A percentile compares a stretch with the other conserved stretches of the same genome.
These are phyloP conservation scores for Drosophila testacea DNA, from an alignment of 2,888 invertebrate species.

Conservation along the genomic window DNA sequence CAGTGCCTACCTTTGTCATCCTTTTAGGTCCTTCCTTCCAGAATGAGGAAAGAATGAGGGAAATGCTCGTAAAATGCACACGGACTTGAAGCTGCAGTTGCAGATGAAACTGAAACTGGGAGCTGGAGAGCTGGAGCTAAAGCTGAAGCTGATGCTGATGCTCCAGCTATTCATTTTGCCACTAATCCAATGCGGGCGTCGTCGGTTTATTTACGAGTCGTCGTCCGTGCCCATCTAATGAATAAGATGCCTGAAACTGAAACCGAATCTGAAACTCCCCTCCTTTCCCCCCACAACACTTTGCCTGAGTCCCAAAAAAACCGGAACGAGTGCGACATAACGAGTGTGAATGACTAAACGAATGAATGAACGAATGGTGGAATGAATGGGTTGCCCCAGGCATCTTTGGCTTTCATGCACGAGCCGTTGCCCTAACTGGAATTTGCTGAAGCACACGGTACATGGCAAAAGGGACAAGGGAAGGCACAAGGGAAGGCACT, in stretches of 20 bases:
- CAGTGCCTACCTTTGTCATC: constrained; percentile 43
- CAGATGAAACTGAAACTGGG: constrained; percentile 5
- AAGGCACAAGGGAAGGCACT: background rate
- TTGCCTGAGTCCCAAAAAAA: constrained; percentile 3
- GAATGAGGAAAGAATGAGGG: background rate
- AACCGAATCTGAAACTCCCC: constrained; percentile 5
- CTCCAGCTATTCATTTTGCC: constrained; percentile 67
- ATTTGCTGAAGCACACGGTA: constrained; percentile 2
- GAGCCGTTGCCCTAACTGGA: constrained; percentile 25
- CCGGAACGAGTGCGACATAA: constrained; percentile 36
- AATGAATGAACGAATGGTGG: constrained; percentile 21
- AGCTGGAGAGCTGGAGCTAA: background rate
- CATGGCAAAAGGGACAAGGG: background rate
- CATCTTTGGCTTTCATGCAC: constrained; percentile 53
- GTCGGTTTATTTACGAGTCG: constrained; percentile 60
- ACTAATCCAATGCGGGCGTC: constrained; percentile 70
- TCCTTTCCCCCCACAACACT: background rate
- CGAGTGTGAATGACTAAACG: constrained; percentile 53
- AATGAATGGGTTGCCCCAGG: constrained; percentile 29
- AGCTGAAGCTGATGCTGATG: background rate
- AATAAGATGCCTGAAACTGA: constrained; percentile 60
- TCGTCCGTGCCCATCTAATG: constrained; percentile 59
- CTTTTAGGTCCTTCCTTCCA: constrained; percentile 26
- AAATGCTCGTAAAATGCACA: constrained; percentile 51
- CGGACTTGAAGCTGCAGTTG: constrained; percentile 11